Percentiles rank a stretch among this genome's conserved stretches.
Conservation (phyloP, 2,888 invertebrate species). For the Drosophila setosimentum region DNA sequence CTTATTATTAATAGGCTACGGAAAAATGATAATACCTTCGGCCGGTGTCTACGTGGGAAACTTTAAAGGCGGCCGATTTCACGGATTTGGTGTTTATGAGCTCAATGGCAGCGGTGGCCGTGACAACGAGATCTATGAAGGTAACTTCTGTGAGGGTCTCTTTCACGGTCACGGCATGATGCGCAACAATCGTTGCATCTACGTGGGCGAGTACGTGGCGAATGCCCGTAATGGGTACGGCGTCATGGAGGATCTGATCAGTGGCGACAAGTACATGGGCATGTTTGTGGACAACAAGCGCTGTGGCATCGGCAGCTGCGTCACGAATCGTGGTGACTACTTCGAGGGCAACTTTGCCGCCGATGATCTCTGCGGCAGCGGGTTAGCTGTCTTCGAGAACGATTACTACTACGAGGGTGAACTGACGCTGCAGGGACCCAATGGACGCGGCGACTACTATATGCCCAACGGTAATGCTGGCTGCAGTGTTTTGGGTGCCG, state of each 20-base stretch:
- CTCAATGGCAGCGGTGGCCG: conserved; percentile 91
- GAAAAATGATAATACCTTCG: conserved; percentile 84
- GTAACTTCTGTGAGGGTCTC: conserved; percentile 93
- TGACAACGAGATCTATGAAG: conserved; percentile 92
- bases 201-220: conserved; percentile 94
- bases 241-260: conserved; percentile 93
- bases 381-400: conserved; percentile 95
- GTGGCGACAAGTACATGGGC: conserved; percentile 96
- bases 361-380: conserved; percentile 92
- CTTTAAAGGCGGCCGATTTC: conserved; percentile 90
- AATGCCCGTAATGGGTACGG: conserved; percentile 94
- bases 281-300: conserved; percentile 94
- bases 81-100: conserved; percentile 90
- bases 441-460: conserved; percentile 92
- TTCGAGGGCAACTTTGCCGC: conserved; percentile 95
- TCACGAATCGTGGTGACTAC: conserved; percentile 95
- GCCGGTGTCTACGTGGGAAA: conserved; percentile 91
- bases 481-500: conserved; percentile 13
- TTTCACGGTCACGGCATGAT: conserved; percentile 94
- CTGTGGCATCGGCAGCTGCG: conserved; percentile 93
- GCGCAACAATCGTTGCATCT: conserved; percentile 92
- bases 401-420: conserved; percentile 96
- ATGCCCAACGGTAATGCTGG: conserved; percentile 90
- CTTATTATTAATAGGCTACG: conserved; percentile 72
- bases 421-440: conserved; percentile 91